phyloP scores from a whole-genome alignment of 2,888 invertebrate species.

The Dyspetes luteomarginatus region DNA sequence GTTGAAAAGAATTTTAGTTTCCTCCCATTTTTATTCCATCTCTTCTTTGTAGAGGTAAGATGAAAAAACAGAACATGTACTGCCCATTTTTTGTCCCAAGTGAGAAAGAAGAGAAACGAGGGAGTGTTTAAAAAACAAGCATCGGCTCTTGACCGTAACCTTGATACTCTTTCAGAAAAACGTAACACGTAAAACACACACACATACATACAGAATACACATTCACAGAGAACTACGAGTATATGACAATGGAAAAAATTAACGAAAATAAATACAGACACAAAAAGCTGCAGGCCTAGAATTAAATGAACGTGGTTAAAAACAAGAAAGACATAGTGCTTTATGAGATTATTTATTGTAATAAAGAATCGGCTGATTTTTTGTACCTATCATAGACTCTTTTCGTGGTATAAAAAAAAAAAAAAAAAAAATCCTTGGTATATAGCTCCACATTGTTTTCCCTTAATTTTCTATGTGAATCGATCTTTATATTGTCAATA shows the following conservation, averaged over 20 bases:
- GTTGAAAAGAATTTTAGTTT: conserved; percentile 21
- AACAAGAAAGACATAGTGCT: conserved; percentile 51
- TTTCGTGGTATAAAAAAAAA: conserved; percentile 32
- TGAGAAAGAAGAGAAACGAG: conserved; percentile 31
- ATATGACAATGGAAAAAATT: conserved; percentile 12
- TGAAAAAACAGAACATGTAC: conserved; percentile 28
- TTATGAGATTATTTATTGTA: conserved; percentile 65
- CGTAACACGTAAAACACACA: no score
- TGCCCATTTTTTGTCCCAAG: conserved; percentile 40
- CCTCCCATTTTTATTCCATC: no score
- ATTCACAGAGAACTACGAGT: conserved; percentile 20
- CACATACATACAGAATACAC: conserved; percentile 15
- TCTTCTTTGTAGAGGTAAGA: background rate
- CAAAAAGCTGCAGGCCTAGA: conserved; percentile 43
- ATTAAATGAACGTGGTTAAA: conserved; percentile 43
- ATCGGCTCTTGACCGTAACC: conserved; percentile 41
- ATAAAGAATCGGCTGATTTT: conserved; percentile 77
- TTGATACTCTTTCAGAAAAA: conserved; percentile 45
- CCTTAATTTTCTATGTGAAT: background rate
- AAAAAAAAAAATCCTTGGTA: background rate
- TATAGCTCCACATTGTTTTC: background rate
- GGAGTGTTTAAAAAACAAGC: conserved; percentile 25
- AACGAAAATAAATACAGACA: conserved; percentile 17
- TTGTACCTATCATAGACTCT: conserved; percentile 66
- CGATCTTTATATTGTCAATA: background rate